Percentiles rank a stretch among this genome's conserved stretches.
Conservation (phyloP, 2,797 vertebrate species). For the Premnoplex brunnescens region DNA sequence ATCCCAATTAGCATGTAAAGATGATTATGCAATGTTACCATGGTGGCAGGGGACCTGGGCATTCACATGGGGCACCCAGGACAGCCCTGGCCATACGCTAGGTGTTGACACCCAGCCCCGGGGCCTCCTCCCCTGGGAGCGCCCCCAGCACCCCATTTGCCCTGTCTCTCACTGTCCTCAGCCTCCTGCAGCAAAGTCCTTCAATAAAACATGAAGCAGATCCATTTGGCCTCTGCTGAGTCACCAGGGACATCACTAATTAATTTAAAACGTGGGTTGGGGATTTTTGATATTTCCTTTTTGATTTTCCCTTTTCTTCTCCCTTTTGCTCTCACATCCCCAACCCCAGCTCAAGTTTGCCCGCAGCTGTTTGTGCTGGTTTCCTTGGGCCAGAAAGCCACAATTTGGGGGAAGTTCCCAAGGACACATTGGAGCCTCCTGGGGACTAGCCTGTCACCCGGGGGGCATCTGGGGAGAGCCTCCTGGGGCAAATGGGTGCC, state of each 20-base stretch:
- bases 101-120: background rate
- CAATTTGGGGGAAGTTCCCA: background rate
- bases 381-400: background rate
- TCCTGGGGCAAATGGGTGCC: background rate
- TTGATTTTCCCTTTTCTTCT: background rate
- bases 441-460: background rate
- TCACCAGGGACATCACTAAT: constrained; percentile 44
- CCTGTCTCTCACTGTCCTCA: background rate
- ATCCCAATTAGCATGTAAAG: background rate
- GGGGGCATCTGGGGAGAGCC: accelerated
- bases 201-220: constrained; percentile 41
- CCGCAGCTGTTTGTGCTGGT: background rate
- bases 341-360: background rate
- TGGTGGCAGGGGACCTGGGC: background rate
- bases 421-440: background rate
- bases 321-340: background rate
- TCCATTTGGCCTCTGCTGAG: constrained; percentile 46
- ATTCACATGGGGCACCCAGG: background rate
- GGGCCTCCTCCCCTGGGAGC: background rate
- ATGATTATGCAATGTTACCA: background rate
- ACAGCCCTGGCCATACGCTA: accelerated
- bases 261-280: background rate
- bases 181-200: background rate
- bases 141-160: background rate
- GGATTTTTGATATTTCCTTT: background rate